A percentile compares a stretch with the other conserved stretches of the same genome.
Evolutionary conservation across 2,113 vertebrate species (phyloP).

Genomic region (Varanus salvator): DNA sequence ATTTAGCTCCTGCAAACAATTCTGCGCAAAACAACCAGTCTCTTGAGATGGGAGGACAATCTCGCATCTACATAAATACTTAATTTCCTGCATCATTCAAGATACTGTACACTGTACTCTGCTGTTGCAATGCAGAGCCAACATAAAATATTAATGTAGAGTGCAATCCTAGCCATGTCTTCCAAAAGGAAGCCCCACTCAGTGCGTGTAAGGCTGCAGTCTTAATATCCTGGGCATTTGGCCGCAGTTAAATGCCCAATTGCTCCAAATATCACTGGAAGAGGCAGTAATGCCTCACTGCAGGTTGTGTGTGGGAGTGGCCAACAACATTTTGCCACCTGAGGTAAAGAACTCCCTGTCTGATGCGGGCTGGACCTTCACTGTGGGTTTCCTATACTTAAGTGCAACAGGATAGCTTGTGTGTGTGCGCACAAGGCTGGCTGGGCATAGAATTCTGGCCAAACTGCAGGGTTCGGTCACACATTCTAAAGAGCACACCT

Average conservation of each 20-base stretch:
- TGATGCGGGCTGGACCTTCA: too few relatives aligned
- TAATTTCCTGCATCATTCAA: not conserved
- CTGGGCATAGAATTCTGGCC: too few relatives aligned
- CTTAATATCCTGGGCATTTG: not conserved
- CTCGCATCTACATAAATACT: not conserved
- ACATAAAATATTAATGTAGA: not conserved
- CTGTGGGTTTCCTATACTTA: too few relatives aligned
- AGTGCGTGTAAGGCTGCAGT: not conserved
- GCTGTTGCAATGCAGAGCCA: not conserved
- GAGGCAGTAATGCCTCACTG: not conserved
- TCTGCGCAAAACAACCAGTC: conserved; percentile 24
- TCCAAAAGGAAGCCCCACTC: too few relatives aligned
- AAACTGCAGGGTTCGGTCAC: too few relatives aligned
- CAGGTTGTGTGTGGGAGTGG: too few relatives aligned
- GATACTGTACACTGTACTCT: not conserved
- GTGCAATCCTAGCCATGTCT: not conserved
- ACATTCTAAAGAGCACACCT: not conserved
- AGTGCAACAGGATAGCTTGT: too few relatives aligned
- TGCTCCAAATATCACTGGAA: not conserved
- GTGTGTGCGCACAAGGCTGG: too few relatives aligned
- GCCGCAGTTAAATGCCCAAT: not conserved
- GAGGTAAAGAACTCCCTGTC: too few relatives aligned
- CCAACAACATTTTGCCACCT: too few relatives aligned
- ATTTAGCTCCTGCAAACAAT: not conserved
- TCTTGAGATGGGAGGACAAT: not conserved